Evolutionary conservation across 2,797 vertebrate genomes (phyloP), one percentile per base, ranked within the genome.

Genomic region (Chrysocyon brachyurus): DNA sequence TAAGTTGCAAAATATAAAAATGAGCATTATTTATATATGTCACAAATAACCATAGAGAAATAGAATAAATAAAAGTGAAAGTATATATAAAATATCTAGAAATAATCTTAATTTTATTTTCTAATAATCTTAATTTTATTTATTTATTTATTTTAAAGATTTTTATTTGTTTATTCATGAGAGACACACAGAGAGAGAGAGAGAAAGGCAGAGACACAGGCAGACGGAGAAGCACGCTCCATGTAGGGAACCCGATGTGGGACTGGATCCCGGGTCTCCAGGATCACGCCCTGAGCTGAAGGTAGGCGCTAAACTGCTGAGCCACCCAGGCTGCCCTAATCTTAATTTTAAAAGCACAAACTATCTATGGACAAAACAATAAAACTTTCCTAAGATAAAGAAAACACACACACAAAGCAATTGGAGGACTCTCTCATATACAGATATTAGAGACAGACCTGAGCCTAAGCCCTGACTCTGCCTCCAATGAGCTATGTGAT

Each of bases 61-160:
- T 40, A 88, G 52, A 91, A 90, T 68, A 33, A 92, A 79, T 21
- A 36, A 92, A 92, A 66, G 49, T 24, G 19, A 82, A 36, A 54
- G 2, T 36, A 26, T 31, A 40, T 56, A 33, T 52, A 63, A 75
- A 91, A 90, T 56, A 81, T 3, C 36, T 15, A 84, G 21, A 24
- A 90, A n/a, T 63, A 87, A 87, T 49, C 52, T 97, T 91, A 92
- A 66, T 66, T 94, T 96, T 52, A 36, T 61, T 61, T 26, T 61
- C 59, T 26, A 61, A 61, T 61, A 61, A 24, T 61, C 59, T 61
- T 61, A 36, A 70, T 70, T 36, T 70, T 70, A 7, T 40, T 40
- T 40, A 46, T 46, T 46, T 46, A 46, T 46, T 46, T 46, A 46
- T 46, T 46, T 46, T 46, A 46, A 46, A 46, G 40, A 46, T 46